A percentile compares a stretch with the other conserved stretches of the same genome.
Conservation (phyloP, 2,797 vertebrate species). For the Salmo trutta region DNA sequence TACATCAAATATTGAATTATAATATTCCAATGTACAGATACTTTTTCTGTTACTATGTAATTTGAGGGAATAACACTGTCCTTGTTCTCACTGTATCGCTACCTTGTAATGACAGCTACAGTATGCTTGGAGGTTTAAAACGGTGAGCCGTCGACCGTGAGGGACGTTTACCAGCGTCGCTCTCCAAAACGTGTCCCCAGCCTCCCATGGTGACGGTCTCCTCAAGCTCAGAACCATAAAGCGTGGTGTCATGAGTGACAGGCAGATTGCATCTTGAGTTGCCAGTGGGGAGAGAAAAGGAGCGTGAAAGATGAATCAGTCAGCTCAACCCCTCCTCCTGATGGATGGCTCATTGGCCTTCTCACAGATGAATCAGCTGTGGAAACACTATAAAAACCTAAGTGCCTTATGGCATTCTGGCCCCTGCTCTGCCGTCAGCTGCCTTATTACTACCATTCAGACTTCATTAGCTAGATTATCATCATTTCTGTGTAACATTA, state of each 20-base stretch:
- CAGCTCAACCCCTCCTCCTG: constrained; percentile 48
- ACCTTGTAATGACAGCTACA: constrained; percentile 31
- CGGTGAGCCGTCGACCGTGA: constrained; percentile 35
- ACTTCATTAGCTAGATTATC: constrained; percentile 40
- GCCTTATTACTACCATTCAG: constrained; percentile 30
- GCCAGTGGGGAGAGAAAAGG: constrained; percentile 24
- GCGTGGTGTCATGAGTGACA: constrained; percentile 53
- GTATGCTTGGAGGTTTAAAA: constrained; percentile 50
- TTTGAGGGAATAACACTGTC: neutral
- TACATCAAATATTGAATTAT: no score
- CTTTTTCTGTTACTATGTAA: no score
- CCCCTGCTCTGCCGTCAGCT: constrained; percentile 20
- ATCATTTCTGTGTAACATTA: constrained; percentile 38
- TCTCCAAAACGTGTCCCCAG: constrained; percentile 40
- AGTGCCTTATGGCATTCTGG: constrained; percentile 38
- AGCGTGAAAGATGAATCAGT: constrained; percentile 60
- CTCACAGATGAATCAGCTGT: constrained; percentile 47
- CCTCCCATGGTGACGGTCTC: constrained; percentile 35
- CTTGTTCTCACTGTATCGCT: neutral
- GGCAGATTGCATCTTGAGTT: constrained; percentile 64
- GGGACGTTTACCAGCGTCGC: constrained; percentile 39
- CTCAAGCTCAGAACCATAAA: constrained; percentile 57
- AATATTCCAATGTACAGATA: no score
- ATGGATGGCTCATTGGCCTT: constrained; percentile 55
- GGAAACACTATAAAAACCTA: constrained; percentile 51